Base-by-base conservation (phyloP, 35 echinoderm and acorn worm genomes). In the Apostichopus parvimensis region DNA sequence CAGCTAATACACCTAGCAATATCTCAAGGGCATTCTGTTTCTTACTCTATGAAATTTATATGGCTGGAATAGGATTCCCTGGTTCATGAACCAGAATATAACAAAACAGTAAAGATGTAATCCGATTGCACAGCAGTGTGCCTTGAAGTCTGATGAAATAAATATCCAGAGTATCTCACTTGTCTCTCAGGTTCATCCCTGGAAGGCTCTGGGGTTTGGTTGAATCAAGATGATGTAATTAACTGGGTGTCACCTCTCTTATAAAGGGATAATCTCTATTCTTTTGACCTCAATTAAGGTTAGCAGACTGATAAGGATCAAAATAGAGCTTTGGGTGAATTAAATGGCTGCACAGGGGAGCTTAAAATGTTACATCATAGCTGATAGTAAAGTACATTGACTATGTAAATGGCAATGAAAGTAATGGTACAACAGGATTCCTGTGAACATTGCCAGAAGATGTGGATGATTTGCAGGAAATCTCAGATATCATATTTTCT, bases 241-340 rank as follows among this genome's bases (percentile, higher is more conserved):
- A 82, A 54, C 34, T 34, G 55, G 79, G 5, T 82, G 79, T 24
- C 79, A 82, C 34, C 52, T 55, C 55, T 54, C 17, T 45, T 45
- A 45, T 34, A 82, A 82, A 56, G 54, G 79, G 79, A 82, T 82
- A 82, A 82, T 82, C 79, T 55, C 52, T 82, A 53, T 82, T 82
- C 52, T 17, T 82, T 82, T 82, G 79, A 82, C 79, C 79, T 82
- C 79, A 82, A 82, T 82, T 82, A 82, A 82, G 79, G 79, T 82
- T 45, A 82, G 10, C 14, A 53, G 78, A 13, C 53, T 8, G 24
- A 8, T 8, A 25, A 9, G 34, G 22, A 24, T 3, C 34, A 25
- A 25, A 53, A 17, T 25, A 6, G 21, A 53, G 26, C 34, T 12
- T 3, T 13, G 78, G 4, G 14, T 53, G 10, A 6, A 45, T 25